A percentile compares a stretch with the other conserved stretches of the same genome.
These are phyloP conservation scores for Drosophila tropicalis DNA, from an alignment of 1,140 invertebrate species.

Conservation along the genomic window DNA sequence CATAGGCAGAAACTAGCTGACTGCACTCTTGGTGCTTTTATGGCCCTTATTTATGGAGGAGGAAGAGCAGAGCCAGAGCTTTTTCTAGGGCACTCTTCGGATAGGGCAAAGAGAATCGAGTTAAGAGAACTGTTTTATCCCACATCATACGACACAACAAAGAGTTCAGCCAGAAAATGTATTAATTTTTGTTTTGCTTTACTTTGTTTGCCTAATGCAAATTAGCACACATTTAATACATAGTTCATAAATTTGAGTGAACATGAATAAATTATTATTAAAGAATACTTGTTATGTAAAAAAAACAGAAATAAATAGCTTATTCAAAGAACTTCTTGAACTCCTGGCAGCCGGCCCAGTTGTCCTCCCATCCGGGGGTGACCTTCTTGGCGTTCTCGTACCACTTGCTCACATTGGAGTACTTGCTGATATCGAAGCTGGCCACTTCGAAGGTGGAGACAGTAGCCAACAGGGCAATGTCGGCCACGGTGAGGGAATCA, in stretches of 20 bases:
- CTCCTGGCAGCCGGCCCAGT: conserved; percentile 85
- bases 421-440: conserved; percentile 87
- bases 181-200: background rate
- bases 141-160: background rate
- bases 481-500: conserved; percentile 89
- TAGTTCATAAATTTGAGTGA: conserved; percentile 19
- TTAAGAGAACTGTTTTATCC: background rate
- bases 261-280: conserved; percentile 57
- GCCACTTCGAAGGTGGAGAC: conserved; percentile 88
- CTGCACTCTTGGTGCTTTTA: background rate
- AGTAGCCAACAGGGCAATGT: conserved; percentile 86
- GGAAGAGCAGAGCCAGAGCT: background rate
- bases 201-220: conserved; percentile 14
- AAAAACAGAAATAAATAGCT: conserved; percentile 33
- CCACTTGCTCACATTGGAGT: conserved; percentile 89
- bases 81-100: background rate
- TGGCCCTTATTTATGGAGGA: background rate
- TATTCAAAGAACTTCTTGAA: conserved; percentile 84
- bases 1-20: background rate
- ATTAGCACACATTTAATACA: conserved; percentile 20
- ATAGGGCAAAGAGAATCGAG: background rate
- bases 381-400: conserved; percentile 87
- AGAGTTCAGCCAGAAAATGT: background rate
- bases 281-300: conserved; percentile 30
- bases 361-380: conserved; percentile 89